Evolutionary conservation across 2,888 invertebrate species (phyloP), one percentile per base, ranked within the genome.

Genomic region (Dorcus parallelipipedus): DNA sequence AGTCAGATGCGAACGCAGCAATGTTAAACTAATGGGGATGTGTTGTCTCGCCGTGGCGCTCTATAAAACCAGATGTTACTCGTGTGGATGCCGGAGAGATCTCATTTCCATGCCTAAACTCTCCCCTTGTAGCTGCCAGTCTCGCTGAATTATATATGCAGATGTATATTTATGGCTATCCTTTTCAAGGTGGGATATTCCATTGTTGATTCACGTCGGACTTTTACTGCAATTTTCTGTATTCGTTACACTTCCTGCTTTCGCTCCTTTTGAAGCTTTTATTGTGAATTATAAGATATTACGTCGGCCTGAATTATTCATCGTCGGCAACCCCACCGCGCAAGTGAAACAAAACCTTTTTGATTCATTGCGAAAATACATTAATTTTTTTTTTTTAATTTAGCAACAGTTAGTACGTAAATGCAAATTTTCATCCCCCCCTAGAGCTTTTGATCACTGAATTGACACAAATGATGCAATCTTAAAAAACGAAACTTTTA

Each of bases 11-110:
- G 68, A 71, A 70, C 69, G 65, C 63, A 59, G 70, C 71, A 70
- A 73, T 73, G 73, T 67, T 71, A 70, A 73, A 74, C 73, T 76
- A 76, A 76, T 75, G 74, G 75, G 73, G 72, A 75, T 74, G 73
- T 72, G 74, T 73, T 74, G 74, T 74, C 73, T 71, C 73, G 68
- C 65, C 69, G 66, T 64, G 67, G 68, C 64, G 67, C 71, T 66
- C 70, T 68, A 76, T 75, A 75, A 76, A 75, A 71, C 72, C 73
- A 74, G 73, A 73, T 74, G 74, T 74, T 71, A 64, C 73, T 70
- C 73, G 64, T 69, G 69, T 68, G 72, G 70, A 68, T 70, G 69
- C 68, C 68, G 68, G 68, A 69, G 68, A 69, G 68, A 71, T 73
- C 71, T 70, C 71, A 71, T 73, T 72, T 72, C 69, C 70, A 69